Evolutionary conservation across 2,113 vertebrate genomes (phyloP).

Genomic region (Oreochromis tanganicae): DNA sequence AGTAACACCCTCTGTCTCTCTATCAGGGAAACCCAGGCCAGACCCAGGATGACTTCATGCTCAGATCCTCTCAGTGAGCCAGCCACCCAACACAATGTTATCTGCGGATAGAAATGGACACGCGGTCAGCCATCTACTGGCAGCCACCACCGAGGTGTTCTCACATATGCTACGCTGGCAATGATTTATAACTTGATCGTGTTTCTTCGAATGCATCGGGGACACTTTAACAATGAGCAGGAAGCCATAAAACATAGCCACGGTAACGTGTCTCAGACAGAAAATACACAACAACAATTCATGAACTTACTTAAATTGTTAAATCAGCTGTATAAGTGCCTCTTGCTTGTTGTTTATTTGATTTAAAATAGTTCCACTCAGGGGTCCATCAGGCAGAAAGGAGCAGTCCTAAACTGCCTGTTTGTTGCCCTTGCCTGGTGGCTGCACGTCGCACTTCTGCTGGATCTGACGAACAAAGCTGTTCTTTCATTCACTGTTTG

Average conservation of each 20-base stretch:
- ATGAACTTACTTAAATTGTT: background rate
- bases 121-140: constrained; percentile 22
- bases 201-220: constrained; percentile 15
- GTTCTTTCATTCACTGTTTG: constrained; percentile 41
- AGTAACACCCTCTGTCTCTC: constrained; percentile 36
- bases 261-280: background rate
- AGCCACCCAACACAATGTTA: constrained; percentile 69
- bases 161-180: constrained; percentile 19
- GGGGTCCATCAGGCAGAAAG: background rate
- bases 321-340: background rate
- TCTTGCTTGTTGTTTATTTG: background rate
- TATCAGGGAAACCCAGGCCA: constrained; percentile 37
- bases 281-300: background rate
- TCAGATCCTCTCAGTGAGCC: constrained; percentile 21
- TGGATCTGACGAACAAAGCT: constrained; percentile 7
- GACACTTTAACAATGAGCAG: constrained; percentile 44
- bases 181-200: constrained; percentile 28
- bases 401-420: background rate
- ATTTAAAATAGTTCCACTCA: background rate
- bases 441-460: background rate
- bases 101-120: constrained; percentile 51
- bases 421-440: background rate
- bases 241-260: constrained; percentile 38
- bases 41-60: constrained; percentile 43
- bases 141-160: constrained; percentile 12